Evolutionary conservation across 2,888 invertebrate genomes (phyloP), one percentile per base, ranked within the genome.

Genomic region (Synergus japonicus): DNA sequence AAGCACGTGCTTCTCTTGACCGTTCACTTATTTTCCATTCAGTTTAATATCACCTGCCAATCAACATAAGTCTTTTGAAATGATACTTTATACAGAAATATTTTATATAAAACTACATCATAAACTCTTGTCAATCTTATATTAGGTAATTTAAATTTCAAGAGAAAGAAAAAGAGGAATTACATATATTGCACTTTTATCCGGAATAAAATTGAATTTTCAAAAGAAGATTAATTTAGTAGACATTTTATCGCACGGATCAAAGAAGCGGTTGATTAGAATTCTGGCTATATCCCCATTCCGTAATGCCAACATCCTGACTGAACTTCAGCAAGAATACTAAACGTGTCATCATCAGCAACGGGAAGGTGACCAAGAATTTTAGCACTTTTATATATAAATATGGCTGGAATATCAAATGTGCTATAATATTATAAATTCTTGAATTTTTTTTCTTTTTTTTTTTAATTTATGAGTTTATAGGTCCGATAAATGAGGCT

Each of bases 351-450:
- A 46, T 69, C 15, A 2, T 12, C 46, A 46, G 46, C 12, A 49
- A 69, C 29, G 46, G 29, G 22, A 69, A 69, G 67, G 46, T 69
- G 67, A 69, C 46, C 67, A 69, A 29, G 46, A 69, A 69, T 69
- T 49, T 49, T 44, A 41, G 13, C 46, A 22, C 67, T 69, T 7
- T 15, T 29, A 46, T 22, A 46, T 13, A 46, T 46, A 49, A 29
- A 66, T 15, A 66, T 66, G 65, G 41, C n/a, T 46, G 22, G 13
- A 69, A 69, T 69, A 46, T 18, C 46, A 65, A 2, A 12, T 7
- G 29, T 18, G 46, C 67, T 66, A 66, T 66, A 29, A 49, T 46
- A 69, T 29, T 29, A 22, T 49, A 44, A 29, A 18, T 22, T 15
- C 46, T 69, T 46, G 15, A 69, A 46, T 22, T 69, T 13, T 49